Conservation (phyloP, 2,888 invertebrate species). For the Dolichomitus sp. region DNA sequence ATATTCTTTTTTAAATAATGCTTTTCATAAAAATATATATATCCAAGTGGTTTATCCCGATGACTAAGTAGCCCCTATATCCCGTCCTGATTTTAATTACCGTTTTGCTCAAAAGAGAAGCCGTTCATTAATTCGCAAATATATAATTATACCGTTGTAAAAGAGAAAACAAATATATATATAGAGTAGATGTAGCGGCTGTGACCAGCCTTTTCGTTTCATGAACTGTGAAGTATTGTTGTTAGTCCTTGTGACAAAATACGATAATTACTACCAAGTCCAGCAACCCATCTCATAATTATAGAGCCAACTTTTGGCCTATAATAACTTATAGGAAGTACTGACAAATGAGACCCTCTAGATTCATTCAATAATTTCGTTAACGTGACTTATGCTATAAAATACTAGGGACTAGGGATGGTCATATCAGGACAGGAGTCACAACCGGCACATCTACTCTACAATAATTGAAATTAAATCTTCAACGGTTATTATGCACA, state of each 20-base stretch:
- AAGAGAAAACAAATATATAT: background rate
- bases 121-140: background rate
- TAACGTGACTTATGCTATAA: too few relatives aligned
- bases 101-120: constrained; percentile 50
- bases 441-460: too few relatives aligned
- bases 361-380: too few relatives aligned
- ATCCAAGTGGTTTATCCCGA: constrained; percentile 33
- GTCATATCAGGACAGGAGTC: too few relatives aligned
- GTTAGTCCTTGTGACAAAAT: too few relatives aligned
- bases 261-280: background rate
- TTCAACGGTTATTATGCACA: background rate
- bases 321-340: background rate
- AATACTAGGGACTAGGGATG: too few relatives aligned
- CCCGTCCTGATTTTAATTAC: constrained; percentile 17
- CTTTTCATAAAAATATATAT: constrained; percentile 50
- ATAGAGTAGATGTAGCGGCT: too few relatives aligned
- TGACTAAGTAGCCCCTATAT: constrained; percentile 41
- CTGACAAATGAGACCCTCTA: background rate
- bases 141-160: background rate
- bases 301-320: too few relatives aligned
- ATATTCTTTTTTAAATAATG: constrained; percentile 59
- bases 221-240: too few relatives aligned
- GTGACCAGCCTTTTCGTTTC: too few relatives aligned
- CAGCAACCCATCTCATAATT: background rate
- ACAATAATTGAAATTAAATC: too few relatives aligned